Percentiles rank a stretch among this genome's conserved stretches.
phyloP scores from a whole-genome alignment of 2,888 invertebrate species.

The Corbicula japonica region DNA sequence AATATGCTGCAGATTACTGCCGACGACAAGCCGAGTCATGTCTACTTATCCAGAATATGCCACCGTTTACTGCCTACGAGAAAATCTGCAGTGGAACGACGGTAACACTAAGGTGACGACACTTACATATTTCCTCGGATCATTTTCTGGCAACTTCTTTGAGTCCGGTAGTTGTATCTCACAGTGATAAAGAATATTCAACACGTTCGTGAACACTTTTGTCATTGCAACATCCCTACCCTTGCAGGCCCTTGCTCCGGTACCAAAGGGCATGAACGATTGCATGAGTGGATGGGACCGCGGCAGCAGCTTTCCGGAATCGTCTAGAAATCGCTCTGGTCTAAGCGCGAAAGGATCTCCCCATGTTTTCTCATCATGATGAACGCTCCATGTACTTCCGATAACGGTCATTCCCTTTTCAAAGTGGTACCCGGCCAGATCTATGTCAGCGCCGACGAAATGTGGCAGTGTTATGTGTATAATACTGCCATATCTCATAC shows the following conservation, averaged over 20 bases:
- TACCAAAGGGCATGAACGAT: neutral
- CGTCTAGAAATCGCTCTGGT: constrained; percentile 6
- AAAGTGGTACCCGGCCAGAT: neutral
- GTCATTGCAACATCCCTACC: constrained; percentile 3
- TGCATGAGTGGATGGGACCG: neutral
- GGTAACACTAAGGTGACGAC: too few species aligned
- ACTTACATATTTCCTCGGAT: too few species aligned
- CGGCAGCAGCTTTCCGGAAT: neutral
- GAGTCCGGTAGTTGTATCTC: too few species aligned
- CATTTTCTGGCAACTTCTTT: too few species aligned
- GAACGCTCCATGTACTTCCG: neutral
- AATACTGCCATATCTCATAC: too few species aligned
- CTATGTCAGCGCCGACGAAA: neutral
- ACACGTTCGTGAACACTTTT: neutral
- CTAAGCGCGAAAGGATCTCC: neutral
- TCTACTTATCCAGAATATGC: too few species aligned
- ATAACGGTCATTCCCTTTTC: neutral
- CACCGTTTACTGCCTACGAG: too few species aligned
- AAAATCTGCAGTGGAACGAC: too few species aligned
- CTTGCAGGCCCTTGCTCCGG: neutral
- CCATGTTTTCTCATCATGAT: neutral
- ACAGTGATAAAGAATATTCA: neutral
- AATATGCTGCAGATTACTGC: too few species aligned
- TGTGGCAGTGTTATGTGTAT: too few species aligned
- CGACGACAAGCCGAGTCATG: too few species aligned